Conservation (phyloP, 2,113 vertebrate genomes). For the Lipophrys pholis region DNA sequence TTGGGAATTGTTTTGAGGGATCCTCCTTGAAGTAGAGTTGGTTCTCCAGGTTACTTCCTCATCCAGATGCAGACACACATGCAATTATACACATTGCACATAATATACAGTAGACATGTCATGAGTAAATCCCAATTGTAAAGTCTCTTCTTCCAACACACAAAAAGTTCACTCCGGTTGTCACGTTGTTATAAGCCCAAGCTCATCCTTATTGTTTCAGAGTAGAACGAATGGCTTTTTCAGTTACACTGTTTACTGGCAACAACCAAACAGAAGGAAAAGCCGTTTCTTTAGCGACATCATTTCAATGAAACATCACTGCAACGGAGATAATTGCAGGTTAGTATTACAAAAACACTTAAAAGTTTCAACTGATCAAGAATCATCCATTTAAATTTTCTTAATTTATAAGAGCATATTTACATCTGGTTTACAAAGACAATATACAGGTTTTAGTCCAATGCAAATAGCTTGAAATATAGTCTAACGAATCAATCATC, state of each 20-base stretch:
- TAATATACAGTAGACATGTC: not conserved
- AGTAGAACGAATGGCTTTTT: no score
- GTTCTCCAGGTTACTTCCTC: no score
- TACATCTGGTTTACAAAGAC: not conserved
- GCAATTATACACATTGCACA: not conserved
- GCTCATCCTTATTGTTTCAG: not conserved
- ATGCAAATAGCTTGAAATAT: not conserved
- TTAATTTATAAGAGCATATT: not conserved
- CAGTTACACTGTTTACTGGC: no score
- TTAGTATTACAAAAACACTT: no score
- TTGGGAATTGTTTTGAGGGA: no score
- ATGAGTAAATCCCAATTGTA: not conserved
- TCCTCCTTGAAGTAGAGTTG: no score
- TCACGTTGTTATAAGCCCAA: not conserved
- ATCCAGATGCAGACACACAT: not conserved
- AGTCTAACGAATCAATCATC: no score
- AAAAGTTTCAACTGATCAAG: not conserved
- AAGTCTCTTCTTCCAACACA: not conserved
- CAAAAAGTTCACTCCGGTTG: not conserved
- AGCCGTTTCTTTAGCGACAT: not conserved
- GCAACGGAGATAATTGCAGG: not conserved
- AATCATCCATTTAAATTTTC: not conserved
- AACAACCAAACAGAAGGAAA: not conserved
- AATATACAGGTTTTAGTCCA: no score
- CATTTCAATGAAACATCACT: not conserved